A percentile compares a stretch with the other conserved stretches of the same genome.
Evolutionary conservation across 2,888 invertebrate species (phyloP).

Genomic region (Dugesia japonica): DNA sequence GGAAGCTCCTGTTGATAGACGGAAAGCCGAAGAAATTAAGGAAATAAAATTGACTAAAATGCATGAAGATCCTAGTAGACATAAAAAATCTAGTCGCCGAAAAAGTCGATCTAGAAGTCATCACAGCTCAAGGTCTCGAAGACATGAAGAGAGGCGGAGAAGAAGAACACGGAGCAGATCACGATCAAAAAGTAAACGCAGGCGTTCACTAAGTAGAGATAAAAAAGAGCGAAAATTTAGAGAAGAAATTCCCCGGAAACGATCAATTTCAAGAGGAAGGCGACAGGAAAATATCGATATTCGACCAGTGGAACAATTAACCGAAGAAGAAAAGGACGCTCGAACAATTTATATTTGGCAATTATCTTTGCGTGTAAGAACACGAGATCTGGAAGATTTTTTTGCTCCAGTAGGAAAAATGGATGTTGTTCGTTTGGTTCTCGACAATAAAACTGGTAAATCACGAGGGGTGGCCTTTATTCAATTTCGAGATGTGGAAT

Average conservation of each 20-base stretch:
- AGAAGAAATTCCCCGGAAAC: background rate
- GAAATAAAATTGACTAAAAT: background rate
- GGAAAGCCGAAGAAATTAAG: slow-evolving; percentile 4
- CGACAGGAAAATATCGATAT: background rate
- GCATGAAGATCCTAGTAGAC: background rate
- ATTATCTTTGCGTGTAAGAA: slow-evolving; percentile 75
- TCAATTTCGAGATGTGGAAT: slow-evolving; percentile 91
- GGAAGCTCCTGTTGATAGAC: background rate
- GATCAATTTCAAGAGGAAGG: background rate
- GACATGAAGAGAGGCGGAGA: background rate
- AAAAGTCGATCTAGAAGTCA: background rate
- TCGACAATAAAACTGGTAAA: slow-evolving; percentile 83
- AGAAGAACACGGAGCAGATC: background rate
- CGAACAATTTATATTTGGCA: slow-evolving; percentile 98
- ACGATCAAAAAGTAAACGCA: background rate
- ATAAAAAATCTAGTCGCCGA: background rate
- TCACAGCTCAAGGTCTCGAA: background rate
- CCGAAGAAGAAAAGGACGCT: slow-evolving; percentile 87
- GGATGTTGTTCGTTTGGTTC: slow-evolving; percentile 87
- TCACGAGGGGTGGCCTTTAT: slow-evolving; percentile 99
- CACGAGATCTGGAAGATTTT: slow-evolving; percentile 87
- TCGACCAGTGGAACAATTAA: background rate
- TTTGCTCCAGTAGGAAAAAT: slow-evolving; percentile 94
- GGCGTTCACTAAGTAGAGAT: background rate
- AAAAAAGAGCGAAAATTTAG: background rate